Evolutionary conservation across 92 coral and sea anemone species (phyloP), one percentile per base, ranked within the genome.

Genomic region (Zoanthus sociatus): DNA sequence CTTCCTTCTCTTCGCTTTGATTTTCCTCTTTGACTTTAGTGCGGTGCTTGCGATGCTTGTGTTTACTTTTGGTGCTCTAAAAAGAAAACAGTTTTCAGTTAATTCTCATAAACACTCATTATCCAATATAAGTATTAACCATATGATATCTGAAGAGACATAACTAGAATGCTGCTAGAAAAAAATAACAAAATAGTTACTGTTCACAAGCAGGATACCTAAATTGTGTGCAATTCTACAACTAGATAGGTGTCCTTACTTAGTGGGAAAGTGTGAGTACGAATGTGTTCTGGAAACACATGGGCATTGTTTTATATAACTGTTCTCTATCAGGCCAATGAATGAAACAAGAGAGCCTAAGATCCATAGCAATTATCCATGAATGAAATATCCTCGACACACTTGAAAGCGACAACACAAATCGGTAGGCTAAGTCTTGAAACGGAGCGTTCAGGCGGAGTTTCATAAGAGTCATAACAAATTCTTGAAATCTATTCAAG

Each of bases 11-110:
- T 47, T 87, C 94, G 55, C 84, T 79, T 18, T 94, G 92, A 10
- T 78, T 94, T 63, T 83, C 84, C 31, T 88, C 93, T 71, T 83
- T 92, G 12, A 81, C 74, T 71, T 90, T 90, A 61, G 89, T 93
- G 37, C 83, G 94, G 92, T 82, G 93, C 69, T 94, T 95, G 26
- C 90, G 92, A 64, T 90, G 93, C 48, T 94, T 93, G 67, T 92
- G 92, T 84, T 94, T 95, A 78, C 89, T 94, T 31, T 90, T 93
- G 7, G 95, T 92, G 86, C 95, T 91, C 94, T 91, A 37, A 0
- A 88, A 72, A 51, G 9, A 75, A 74, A 13, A 48, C 6, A 79
- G 2, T 78, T 63, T 42, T 20, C 4, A 17, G 69, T 63, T 4
- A 63, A 3, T 63, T 26, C 11, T 18, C 30, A 44, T 11, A 3